Conservation (phyloP, 2,797 vertebrate genomes). For the Helicolenus hilgendorfi region DNA sequence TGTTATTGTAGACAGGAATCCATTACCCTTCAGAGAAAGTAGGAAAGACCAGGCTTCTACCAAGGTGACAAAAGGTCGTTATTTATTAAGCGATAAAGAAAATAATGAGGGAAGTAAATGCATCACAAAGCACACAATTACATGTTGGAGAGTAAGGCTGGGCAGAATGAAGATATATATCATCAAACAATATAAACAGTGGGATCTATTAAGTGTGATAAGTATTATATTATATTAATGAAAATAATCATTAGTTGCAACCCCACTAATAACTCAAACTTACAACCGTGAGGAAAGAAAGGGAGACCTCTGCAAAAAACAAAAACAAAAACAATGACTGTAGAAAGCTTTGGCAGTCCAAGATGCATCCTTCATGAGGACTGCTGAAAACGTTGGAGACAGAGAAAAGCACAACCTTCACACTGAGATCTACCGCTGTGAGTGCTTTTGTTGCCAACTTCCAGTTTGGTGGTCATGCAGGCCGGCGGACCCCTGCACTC, state of each 20-base stretch:
- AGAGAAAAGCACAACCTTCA: background rate
- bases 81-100: background rate
- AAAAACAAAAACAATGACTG: background rate
- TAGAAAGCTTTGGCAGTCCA: background rate
- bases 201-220: too few species aligned
- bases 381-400: background rate
- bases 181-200: too few species aligned
- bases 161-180: too few species aligned
- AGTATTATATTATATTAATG: too few species aligned
- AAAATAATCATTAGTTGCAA: background rate
- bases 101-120: background rate
- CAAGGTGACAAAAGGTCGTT: background rate
- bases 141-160: too few species aligned
- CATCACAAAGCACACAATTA: background rate
- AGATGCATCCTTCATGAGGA: background rate
- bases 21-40: background rate
- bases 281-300: background rate
- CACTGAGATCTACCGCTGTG: background rate
- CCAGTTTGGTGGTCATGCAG: slow-evolving; percentile 14
- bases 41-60: background rate
- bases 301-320: background rate
- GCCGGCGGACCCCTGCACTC: slow-evolving; percentile 34
- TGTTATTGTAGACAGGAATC: background rate
- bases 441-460: slow-evolving; percentile 12
- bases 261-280: background rate